phyloP scores from a whole-genome alignment of 1,140 invertebrate genomes.

The Polypedilum pembai region DNA sequence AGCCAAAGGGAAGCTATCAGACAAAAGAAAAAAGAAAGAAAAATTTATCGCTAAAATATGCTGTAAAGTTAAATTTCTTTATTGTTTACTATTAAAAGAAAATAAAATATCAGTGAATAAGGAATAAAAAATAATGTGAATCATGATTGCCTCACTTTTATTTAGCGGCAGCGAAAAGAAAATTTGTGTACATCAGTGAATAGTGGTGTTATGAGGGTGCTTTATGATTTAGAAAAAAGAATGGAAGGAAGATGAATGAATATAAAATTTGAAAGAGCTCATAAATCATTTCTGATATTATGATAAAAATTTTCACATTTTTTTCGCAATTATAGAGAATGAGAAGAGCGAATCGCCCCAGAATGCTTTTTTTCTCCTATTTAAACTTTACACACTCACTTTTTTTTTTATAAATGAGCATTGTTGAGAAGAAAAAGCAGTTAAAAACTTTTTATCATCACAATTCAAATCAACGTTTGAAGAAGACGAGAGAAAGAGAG shows the following conservation, averaged over 20 bases:
- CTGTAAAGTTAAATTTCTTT: no score
- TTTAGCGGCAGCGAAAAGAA: no score
- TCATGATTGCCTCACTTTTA: not conserved
- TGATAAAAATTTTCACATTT: constrained; percentile 21
- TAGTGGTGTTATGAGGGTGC: constrained; percentile 4
- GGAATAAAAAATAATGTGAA: not conserved
- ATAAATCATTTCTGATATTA: constrained; percentile 26
- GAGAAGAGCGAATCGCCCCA: not conserved
- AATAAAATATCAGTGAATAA: not conserved
- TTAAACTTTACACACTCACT: not conserved
- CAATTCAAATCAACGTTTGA: not conserved
- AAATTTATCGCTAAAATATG: no score
- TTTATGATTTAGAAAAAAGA: not conserved
- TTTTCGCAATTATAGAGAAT: not conserved
- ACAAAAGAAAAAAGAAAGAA: no score
- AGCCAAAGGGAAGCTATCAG: no score
- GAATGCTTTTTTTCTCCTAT: not conserved
- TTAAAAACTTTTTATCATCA: constrained; percentile 26
- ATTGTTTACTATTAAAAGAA: not conserved
- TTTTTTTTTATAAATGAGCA: not conserved
- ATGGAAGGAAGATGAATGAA: constrained; percentile 6
- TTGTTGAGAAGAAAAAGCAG: constrained; percentile 22
- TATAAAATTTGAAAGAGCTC: not conserved
- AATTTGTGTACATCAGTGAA: not conserved
- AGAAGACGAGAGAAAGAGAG: not conserved